Evolutionary conservation across 2,888 invertebrate genomes (phyloP).

Genomic region (Norana najaformis): DNA sequence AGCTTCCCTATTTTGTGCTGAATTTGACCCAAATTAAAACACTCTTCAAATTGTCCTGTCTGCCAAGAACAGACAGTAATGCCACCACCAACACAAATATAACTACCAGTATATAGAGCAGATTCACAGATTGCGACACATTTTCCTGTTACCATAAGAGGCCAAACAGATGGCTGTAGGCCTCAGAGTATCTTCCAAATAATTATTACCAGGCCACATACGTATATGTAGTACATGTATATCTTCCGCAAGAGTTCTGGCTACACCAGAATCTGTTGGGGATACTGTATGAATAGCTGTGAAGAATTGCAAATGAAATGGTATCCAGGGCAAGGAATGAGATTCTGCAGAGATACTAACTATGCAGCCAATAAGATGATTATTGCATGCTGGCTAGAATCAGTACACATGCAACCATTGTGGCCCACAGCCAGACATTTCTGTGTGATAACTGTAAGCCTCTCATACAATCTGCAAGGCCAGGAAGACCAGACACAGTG

Average conservation of each 20-base stretch:
- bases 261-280: too few species aligned
- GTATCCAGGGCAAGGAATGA: not conserved
- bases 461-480: too few species aligned
- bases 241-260: too few species aligned
- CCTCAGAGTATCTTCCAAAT: not conserved
- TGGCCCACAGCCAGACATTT: not conserved
- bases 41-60: not conserved
- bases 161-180: not conserved
- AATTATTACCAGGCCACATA: not conserved
- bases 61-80: not conserved
- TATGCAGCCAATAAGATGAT: not conserved
- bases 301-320: not conserved
- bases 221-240: too few species aligned
- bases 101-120: too few species aligned
- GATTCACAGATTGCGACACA: not conserved
- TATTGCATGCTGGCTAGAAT: not conserved
- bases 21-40: not conserved
- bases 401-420: not conserved
- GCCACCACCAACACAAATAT: too few species aligned
- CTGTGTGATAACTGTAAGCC: too few species aligned
- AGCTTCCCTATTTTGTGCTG: too few species aligned
- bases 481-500: too few species aligned
- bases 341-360: not conserved
- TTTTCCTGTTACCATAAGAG: not conserved
- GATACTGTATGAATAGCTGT: too few species aligned